Conservation (phyloP, 2,797 vertebrate species). For the Serranus cabrilla region DNA sequence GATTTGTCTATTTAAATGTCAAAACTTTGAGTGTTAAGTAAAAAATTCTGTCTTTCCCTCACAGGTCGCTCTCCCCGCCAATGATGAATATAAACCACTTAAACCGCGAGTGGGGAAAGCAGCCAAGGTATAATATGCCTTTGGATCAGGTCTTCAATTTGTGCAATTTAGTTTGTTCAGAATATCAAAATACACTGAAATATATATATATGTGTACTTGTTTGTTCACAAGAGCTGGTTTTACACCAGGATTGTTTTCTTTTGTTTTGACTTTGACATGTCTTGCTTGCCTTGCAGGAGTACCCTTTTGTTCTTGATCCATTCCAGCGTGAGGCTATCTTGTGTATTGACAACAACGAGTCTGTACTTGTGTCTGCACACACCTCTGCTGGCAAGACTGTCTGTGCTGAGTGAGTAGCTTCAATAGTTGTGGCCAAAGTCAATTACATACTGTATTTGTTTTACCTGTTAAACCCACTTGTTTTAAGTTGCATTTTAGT, state of each 20-base stretch:
- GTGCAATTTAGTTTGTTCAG: not conserved
- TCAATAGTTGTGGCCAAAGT: not conserved
- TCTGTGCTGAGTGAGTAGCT: slow-evolving; percentile 96
- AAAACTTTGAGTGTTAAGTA: not conserved
- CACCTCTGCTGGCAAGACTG: slow-evolving; percentile 98
- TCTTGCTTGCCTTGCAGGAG: slow-evolving; percentile 86
- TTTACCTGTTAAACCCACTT: not conserved
- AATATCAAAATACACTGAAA: not conserved
- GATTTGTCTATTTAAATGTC: not conserved
- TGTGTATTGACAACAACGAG: slow-evolving; percentile 98
- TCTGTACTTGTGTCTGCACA: slow-evolving; percentile 98
- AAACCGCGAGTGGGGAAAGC: slow-evolving; percentile 95
- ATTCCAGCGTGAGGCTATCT: slow-evolving; percentile 96
- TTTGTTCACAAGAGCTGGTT: not conserved
- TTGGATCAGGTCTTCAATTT: not conserved
- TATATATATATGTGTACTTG: not conserved
- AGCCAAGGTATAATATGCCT: slow-evolving; percentile 88
- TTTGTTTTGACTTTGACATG: not conserved
- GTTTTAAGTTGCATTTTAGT: not conserved
- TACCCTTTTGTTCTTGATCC: slow-evolving; percentile 97
- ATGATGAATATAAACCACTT: slow-evolving; percentile 90
- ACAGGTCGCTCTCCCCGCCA: slow-evolving; percentile 93
- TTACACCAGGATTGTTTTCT: not conserved
- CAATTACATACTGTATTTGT: not conserved
- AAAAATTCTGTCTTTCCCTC: not conserved